Evolutionary conservation across 2,113 vertebrate species (phyloP), one percentile per base, ranked within the genome.

Genomic region (Gadus macrocephalus): DNA sequence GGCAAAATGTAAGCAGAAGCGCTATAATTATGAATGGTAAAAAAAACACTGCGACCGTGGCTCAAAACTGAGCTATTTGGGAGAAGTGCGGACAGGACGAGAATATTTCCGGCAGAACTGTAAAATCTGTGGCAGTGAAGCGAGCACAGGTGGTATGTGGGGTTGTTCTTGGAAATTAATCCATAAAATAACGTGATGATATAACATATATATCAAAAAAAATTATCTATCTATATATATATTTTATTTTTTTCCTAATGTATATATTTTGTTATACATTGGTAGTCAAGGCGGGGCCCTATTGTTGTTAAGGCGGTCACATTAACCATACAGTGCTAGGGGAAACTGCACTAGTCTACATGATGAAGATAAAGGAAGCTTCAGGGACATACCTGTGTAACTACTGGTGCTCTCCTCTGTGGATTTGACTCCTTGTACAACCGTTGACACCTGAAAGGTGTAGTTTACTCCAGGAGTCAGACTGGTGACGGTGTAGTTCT

Each of bases 341-440:
- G 22, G 76, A 80, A 1, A 25, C 22, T 25, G 22, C 22, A 25
- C 42, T 4, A 12, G 72, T 61, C 3, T 8, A 68, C 38, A 42
- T 42, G 38, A 7, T n/a, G 28, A 31, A 14, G 11, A 62, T 67
- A 27, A 16, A 66, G 66, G n/a, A 16, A 67, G 67, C n/a, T 22
- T 14, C 20, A 28, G 25, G 62, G 20, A 68, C 81, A 2, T 81
- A 90, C 86, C 58, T 85, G 87, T 86, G 62, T 73, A 27, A 42
- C 0, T 35, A 0, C 4, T 3, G 27, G 0, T 25, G 14, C 0
- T 72, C 53, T 9, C 28, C 28, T 31, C 2, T 3, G 28, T 31
- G 2, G 4, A 31, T 31, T 2, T 31, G 28, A 84, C 71, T 0
- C 20, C 61, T 2, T 25, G 61, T 2, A 86, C 67, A 6, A 74